phyloP scores from a whole-genome alignment of 1,140 invertebrate genomes.

The Drosophila lowei region DNA sequence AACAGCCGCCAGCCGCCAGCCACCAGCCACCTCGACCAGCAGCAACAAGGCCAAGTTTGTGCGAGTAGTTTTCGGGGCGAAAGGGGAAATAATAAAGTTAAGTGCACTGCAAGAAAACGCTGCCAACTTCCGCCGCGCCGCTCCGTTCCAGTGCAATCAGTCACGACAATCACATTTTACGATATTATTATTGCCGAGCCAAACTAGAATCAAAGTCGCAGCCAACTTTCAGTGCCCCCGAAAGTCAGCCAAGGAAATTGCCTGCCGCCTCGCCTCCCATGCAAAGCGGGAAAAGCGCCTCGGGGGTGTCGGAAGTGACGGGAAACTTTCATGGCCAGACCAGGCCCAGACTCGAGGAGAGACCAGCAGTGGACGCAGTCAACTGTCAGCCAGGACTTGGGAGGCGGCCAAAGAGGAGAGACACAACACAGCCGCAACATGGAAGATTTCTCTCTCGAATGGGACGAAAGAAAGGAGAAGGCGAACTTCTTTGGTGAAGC shows the following conservation, averaged over 20 bases:
- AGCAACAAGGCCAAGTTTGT: conserved; percentile 45
- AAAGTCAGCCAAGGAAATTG: conserved; percentile 55
- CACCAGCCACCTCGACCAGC: background rate
- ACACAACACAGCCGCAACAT: conserved; percentile 39
- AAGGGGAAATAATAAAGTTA: conserved; percentile 33
- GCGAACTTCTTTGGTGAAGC: conserved; percentile 42
- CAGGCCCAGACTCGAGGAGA: conserved; percentile 18
- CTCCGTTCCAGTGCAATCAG: conserved; percentile 47
- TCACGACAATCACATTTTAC: conserved; percentile 53
- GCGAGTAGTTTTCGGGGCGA: conserved; percentile 4
- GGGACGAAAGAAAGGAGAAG: background rate
- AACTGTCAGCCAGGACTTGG: conserved; percentile 51
- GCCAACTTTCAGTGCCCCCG: conserved; percentile 28
- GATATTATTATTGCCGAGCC: conserved; percentile 57
- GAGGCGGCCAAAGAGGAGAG: conserved; percentile 64
- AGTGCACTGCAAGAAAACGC: conserved; percentile 63
- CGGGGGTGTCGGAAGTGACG: conserved; percentile 57
- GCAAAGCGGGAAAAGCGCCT: conserved; percentile 21
- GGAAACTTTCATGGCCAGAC: conserved; percentile 64
- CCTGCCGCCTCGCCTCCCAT: conserved; percentile 48
- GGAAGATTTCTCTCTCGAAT: conserved; percentile 31
- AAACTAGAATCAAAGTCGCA: conserved; percentile 63
- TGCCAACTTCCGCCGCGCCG: conserved; percentile 32
- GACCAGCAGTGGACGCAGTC: conserved; percentile 28
- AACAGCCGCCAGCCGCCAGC: conserved; percentile 26